Conservation (phyloP, 2,797 vertebrate species). For the Acanthiza pusilla region DNA sequence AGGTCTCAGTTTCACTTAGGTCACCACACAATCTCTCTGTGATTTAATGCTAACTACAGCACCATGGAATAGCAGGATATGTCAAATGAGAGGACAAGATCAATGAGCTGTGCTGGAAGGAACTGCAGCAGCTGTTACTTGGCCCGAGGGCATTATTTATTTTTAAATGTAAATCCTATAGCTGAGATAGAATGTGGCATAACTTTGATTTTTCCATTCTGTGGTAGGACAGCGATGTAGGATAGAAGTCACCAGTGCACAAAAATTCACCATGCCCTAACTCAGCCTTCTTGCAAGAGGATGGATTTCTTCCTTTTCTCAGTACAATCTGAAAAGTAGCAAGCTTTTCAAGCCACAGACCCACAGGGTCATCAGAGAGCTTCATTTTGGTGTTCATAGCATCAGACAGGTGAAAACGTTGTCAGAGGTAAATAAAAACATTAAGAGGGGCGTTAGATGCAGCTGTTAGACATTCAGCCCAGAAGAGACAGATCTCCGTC, state of each 20-base stretch:
- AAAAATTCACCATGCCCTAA: neutral
- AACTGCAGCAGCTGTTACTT: neutral
- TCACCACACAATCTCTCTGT: neutral
- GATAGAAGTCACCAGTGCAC: neutral
- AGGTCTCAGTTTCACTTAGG: neutral
- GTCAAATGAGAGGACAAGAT: neutral
- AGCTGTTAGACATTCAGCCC: neutral
- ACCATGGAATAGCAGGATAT: neutral
- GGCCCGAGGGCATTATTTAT: neutral
- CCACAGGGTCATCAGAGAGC: neutral
- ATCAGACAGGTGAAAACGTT: neutral
- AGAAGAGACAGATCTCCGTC: neutral
- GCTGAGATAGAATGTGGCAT: neutral
- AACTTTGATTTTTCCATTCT: constrained; percentile 19
- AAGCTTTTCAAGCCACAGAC: neutral
- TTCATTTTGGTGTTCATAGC: neutral
- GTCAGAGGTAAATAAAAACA: neutral
- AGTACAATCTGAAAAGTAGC: neutral
- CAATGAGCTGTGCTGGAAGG: neutral
- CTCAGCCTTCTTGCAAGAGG: neutral
- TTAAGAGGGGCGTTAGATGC: neutral
- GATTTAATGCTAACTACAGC: neutral
- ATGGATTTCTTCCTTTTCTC: neutral
- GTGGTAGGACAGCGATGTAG: neutral
- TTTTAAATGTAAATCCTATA: constrained; percentile 26